Evolutionary conservation across 2,888 invertebrate genomes (phyloP).

Genomic region (Slavum lentiscoides): DNA sequence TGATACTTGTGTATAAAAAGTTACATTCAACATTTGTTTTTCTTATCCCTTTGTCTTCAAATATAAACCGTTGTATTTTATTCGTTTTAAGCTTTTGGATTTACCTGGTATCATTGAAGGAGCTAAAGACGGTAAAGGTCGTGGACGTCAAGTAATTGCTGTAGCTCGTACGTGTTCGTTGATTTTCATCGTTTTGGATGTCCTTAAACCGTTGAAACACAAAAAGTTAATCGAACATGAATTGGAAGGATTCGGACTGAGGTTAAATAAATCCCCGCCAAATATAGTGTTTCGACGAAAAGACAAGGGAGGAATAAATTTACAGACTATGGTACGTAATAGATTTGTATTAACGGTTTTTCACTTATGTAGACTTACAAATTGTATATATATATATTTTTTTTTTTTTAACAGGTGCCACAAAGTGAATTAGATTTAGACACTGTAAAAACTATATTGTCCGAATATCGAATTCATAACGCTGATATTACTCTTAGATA

Average conservation of each 20-base stretch:
- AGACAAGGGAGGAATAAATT: slow-evolving; percentile 98
- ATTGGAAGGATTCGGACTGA: slow-evolving; percentile 96
- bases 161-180: slow-evolving; percentile 97
- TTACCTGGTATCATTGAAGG: slow-evolving; percentile 99
- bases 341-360: slow-evolving; percentile 2
- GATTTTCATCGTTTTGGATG: slow-evolving; percentile 96
- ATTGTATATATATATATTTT: background rate
- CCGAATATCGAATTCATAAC: slow-evolving; percentile 98
- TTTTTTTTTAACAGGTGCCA: slow-evolving; percentile 65
- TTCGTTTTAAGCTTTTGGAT: slow-evolving; percentile 77
- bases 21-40: too few relatives aligned
- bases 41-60: background rate
- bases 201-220: slow-evolving; percentile 94
- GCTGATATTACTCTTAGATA: slow-evolving; percentile 94
- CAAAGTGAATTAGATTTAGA: slow-evolving; percentile 94
- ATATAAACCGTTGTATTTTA: slow-evolving; percentile 19
- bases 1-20: too few relatives aligned
- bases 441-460: slow-evolving; percentile 90
- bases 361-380: background rate
- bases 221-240: slow-evolving; percentile 96
- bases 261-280: slow-evolving; percentile 94
- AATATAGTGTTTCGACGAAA: slow-evolving; percentile 95
- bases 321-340: slow-evolving; percentile 77
- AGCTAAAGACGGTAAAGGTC: slow-evolving; percentile 98
- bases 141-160: slow-evolving; percentile 98